These are phyloP conservation scores for Ptychadena robeensis DNA, from an alignment of 2,797 vertebrate species.

Conservation along the genomic window DNA sequence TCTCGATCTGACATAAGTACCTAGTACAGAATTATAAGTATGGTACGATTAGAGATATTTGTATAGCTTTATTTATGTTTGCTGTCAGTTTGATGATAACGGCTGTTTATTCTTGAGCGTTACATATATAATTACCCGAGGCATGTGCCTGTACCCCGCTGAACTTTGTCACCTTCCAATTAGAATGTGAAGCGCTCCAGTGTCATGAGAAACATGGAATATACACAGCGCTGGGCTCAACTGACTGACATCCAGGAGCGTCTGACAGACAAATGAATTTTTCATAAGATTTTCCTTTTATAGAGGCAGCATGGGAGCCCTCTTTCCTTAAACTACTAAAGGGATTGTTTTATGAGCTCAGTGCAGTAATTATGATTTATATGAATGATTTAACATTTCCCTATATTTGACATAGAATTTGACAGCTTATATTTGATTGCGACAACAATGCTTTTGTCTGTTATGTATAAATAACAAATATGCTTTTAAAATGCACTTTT, in stretches of 20 bases:
- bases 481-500: neutral
- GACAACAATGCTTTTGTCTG: neutral
- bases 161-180: slow-evolving; percentile 10
- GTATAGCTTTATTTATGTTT: neutral
- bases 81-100: neutral
- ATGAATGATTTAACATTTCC: neutral
- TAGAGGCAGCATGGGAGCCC: neutral
- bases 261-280: slow-evolving; percentile 6
- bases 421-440: too few relatives aligned
- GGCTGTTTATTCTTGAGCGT: neutral
- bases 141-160: neutral
- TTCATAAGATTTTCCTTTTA: slow-evolving; percentile 7
- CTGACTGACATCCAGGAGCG: slow-evolving; percentile 2
- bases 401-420: neutral
- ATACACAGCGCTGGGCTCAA: neutral
- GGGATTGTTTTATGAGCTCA: slow-evolving; percentile 8
- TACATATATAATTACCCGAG: neutral
- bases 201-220: neutral
- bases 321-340: slow-evolving; percentile 17
- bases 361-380: slow-evolving; percentile 10
- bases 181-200: neutral
- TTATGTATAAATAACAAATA: neutral
- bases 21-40: neutral
- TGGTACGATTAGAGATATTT: neutral
- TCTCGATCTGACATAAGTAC: neutral